Conservation (phyloP, 2,797 vertebrate genomes). For the Sebastes kiyomatsui region DNA sequence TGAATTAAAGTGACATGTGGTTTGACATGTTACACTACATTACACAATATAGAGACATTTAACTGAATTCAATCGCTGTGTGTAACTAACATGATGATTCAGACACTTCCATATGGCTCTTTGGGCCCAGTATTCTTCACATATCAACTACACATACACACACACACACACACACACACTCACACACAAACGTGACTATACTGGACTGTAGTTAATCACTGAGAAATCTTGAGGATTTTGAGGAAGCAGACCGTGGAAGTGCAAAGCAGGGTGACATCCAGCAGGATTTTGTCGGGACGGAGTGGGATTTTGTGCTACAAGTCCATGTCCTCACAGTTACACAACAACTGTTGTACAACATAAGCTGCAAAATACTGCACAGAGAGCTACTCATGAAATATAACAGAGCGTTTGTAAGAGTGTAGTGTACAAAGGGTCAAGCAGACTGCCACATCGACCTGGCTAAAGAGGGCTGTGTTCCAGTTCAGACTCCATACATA, state of each 20-base stretch:
- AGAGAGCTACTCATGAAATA: constrained; percentile 12
- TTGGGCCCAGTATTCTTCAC: not conserved
- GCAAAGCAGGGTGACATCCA: constrained; percentile 21
- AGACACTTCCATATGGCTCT: not conserved
- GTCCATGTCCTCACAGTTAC: not conserved
- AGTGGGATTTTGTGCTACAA: constrained; percentile 29
- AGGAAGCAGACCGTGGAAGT: constrained; percentile 1
- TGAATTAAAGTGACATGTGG: constrained; percentile 21
- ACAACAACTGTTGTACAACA: not conserved
- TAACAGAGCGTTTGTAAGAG: not conserved
- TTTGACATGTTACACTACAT: constrained; percentile 22
- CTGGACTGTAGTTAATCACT: constrained; percentile 13
- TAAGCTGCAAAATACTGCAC: not conserved
- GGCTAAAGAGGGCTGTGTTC: not conserved
- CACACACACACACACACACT: not conserved
- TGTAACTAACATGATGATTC: constrained; percentile 1
- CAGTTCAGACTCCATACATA: not conserved
- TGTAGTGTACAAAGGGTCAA: not conserved
- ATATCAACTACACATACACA: not conserved
- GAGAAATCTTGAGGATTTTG: constrained; percentile 4
- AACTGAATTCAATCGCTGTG: not conserved
- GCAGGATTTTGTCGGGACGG: constrained; percentile 25
- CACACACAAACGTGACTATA: not conserved
- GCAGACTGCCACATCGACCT: not conserved
- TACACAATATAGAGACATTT: not conserved